Conservation (phyloP, 1,140 invertebrate species). For the Watersipora subatra region DNA sequence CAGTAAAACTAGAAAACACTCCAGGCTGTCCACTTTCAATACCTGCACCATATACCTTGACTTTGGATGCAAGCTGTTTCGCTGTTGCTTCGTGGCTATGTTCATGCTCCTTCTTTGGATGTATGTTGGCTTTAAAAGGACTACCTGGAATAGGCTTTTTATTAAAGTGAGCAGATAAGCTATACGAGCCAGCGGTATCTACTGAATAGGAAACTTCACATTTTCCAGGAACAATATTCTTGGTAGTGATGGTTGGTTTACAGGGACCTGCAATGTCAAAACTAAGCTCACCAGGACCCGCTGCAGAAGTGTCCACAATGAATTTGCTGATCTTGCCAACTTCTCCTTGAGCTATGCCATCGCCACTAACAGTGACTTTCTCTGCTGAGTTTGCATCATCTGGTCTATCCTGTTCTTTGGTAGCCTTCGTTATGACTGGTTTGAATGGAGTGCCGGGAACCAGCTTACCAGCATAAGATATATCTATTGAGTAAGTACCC, state of each 20-base stretch:
- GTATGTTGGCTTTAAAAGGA: neutral
- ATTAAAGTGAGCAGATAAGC: neutral
- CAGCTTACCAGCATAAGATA: conserved; percentile 83
- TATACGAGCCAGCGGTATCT: neutral
- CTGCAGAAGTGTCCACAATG: conserved; percentile 49
- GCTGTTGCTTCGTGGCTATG: neutral
- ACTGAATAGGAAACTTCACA: neutral
- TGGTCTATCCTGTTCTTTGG: too few species aligned
- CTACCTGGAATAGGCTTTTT: neutral
- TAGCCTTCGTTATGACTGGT: conserved; percentile 86
- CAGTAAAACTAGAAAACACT: neutral
- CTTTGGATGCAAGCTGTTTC: too few species aligned
- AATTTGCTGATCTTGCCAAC: neutral
- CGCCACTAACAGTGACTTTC: conserved; percentile 39
- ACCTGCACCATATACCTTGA: neutral
- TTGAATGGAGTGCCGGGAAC: conserved; percentile 79
- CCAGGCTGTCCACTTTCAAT: neutral
- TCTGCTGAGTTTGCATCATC: too few species aligned
- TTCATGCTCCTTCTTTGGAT: neutral
- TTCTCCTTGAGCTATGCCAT: neutral
- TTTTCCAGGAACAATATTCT: neutral
- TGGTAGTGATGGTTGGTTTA: neutral
- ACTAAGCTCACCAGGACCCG: conserved; percentile 45
- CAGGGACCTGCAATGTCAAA: neutral
- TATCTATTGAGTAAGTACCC: conserved; percentile 69